Conservation (phyloP, 2,797 vertebrate genomes). For the Lophotriccus pileatus region DNA sequence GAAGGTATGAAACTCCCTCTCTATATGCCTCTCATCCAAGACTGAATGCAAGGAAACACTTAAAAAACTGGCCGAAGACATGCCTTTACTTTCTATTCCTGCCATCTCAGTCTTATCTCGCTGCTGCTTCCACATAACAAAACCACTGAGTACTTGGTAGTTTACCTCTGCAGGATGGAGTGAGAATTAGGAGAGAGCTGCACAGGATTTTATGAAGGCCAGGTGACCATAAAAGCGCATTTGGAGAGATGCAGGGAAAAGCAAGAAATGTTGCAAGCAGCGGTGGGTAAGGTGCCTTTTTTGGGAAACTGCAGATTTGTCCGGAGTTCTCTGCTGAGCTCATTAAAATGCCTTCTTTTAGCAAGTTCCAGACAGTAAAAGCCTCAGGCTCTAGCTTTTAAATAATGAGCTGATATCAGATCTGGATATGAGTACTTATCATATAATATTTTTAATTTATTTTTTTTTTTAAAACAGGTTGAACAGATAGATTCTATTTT, state of each 20-base stretch:
- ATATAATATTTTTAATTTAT: background rate
- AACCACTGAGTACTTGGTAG: background rate
- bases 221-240: background rate
- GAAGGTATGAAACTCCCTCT: background rate
- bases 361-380: background rate
- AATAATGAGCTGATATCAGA: background rate
- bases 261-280: background rate
- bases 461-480: background rate
- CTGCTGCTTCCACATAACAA: background rate
- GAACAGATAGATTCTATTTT: background rate
- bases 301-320: background rate
- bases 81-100: background rate
- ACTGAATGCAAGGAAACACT: background rate
- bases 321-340: background rate
- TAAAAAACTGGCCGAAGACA: background rate
- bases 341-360: background rate
- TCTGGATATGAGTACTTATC: background rate
- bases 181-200: background rate
- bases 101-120: background rate
- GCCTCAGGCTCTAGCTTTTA: background rate
- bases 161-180: background rate
- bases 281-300: background rate
- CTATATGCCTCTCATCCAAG: background rate
- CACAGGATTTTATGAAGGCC: background rate
- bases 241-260: background rate